A percentile compares a stretch with the other conserved stretches of the same genome.
Conservation (phyloP, 2,113 vertebrate species). For the Hypomesus transpacificus region DNA sequence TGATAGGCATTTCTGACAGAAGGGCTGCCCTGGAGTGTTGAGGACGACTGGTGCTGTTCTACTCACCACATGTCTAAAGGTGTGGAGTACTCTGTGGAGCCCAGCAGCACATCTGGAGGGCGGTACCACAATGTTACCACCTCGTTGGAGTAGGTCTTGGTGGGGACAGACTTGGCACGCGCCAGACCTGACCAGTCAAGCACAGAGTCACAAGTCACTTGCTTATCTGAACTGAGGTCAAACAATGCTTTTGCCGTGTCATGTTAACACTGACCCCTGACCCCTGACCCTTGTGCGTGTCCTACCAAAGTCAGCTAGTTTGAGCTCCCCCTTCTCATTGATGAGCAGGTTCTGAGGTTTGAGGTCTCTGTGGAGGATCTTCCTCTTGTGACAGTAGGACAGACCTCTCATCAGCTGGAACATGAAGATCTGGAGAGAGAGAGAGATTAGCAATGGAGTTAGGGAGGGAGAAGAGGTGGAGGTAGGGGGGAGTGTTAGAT, state of each 20-base stretch:
- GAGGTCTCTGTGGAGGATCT: constrained; percentile 94
- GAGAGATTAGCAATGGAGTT: too few species aligned
- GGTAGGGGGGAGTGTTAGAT: neutral
- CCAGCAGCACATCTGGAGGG: constrained; percentile 91
- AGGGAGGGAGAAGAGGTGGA: neutral
- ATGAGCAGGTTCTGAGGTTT: constrained; percentile 98
- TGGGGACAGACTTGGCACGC: constrained; percentile 93
- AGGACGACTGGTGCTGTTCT: neutral
- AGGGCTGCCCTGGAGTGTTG: neutral
- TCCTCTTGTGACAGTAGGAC: constrained; percentile 89
- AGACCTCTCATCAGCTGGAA: constrained; percentile 94
- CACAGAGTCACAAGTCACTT: neutral
- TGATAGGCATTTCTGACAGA: too few species aligned
- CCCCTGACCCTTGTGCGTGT: neutral
- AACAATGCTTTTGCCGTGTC: neutral
- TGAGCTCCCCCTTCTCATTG: constrained; percentile 91
- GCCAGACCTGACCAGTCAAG: constrained; percentile 78
- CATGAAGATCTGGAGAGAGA: constrained; percentile 86
- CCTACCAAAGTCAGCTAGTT: constrained; percentile 93
- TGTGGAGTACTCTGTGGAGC: constrained; percentile 92
- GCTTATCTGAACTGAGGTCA: neutral
- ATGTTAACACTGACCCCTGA: neutral
- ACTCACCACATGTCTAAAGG: constrained; percentile 97
- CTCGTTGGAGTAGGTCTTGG: constrained; percentile 96
- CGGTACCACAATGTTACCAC: constrained; percentile 97